Percentiles rank a stretch among this genome's conserved stretches.
Conservation (phyloP, 2,888 invertebrate genomes). For the Stenurella melanura region DNA sequence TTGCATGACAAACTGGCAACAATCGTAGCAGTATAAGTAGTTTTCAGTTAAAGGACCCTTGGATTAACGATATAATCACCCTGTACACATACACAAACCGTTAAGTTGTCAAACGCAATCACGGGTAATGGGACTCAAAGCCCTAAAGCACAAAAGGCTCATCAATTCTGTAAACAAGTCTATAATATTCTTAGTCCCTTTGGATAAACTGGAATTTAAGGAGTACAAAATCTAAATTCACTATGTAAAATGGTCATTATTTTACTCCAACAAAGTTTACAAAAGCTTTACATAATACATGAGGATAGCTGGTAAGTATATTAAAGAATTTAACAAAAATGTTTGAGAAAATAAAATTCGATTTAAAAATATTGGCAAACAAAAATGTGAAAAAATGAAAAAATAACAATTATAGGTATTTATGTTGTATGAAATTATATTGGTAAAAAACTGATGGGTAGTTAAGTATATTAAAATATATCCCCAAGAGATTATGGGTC, state of each 20-base stretch:
- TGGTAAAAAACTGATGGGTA: too few relatives aligned
- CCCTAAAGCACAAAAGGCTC: constrained; percentile 25
- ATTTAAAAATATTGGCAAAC: too few relatives aligned
- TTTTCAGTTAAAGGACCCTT: background rate
- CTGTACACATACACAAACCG: background rate
- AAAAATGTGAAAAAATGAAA: too few relatives aligned
- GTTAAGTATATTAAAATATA: too few relatives aligned
- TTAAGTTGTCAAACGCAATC: constrained; percentile 13
- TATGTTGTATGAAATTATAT: too few relatives aligned
- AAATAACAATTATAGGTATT: too few relatives aligned
- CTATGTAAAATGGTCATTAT: background rate
- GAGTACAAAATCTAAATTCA: background rate
- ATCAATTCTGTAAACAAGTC: constrained; percentile 31
- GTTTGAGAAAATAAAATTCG: too few relatives aligned
- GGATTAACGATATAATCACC: background rate
- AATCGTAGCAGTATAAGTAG: background rate
- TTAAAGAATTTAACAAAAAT: too few relatives aligned
- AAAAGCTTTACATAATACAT: too few relatives aligned
- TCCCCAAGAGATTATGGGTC: too few relatives aligned
- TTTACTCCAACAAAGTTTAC: background rate
- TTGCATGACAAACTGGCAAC: background rate
- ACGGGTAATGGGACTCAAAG: constrained; percentile 3
- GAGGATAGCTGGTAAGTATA: too few relatives aligned
- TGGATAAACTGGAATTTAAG: background rate
- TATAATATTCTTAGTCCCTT: constrained; percentile 20